phyloP scores from a whole-genome alignment of 2,888 invertebrate species.

The Mycalesis mineus region DNA sequence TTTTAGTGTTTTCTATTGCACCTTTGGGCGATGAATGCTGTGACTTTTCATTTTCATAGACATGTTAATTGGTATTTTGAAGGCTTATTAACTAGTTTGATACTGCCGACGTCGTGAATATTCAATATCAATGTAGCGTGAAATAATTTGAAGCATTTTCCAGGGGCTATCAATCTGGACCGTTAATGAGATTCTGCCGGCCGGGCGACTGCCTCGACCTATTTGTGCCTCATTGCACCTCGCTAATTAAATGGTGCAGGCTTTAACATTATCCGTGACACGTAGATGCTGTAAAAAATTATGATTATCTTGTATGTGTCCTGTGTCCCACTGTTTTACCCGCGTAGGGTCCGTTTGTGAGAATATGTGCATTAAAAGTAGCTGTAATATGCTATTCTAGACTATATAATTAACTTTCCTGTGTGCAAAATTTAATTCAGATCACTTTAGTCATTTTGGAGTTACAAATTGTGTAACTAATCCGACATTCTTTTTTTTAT shows the following conservation, averaged over 20 bases:
- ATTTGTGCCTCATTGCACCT: slow-evolving; percentile 65
- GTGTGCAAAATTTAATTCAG: too few relatives aligned
- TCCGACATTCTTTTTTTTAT: too few relatives aligned
- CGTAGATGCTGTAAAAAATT: not conserved
- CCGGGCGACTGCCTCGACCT: slow-evolving; percentile 58
- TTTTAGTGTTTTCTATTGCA: too few relatives aligned
- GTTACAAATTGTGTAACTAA: too few relatives aligned
- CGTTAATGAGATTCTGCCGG: slow-evolving; percentile 71
- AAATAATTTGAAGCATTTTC: slow-evolving; percentile 71
- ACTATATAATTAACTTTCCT: too few relatives aligned
- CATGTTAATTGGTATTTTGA: slow-evolving; percentile 20
- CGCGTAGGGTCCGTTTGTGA: too few relatives aligned
- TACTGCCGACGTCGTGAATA: slow-evolving; percentile 45
- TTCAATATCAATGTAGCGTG: slow-evolving; percentile 68
- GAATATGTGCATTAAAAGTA: too few relatives aligned
- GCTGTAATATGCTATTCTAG: too few relatives aligned
- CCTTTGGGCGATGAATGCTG: not conserved
- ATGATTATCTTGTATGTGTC: too few relatives aligned
- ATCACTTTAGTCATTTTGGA: too few relatives aligned
- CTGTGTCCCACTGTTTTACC: too few relatives aligned
- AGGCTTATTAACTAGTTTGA: slow-evolving; percentile 30
- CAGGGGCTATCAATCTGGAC: slow-evolving; percentile 66
- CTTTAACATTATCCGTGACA: slow-evolving; percentile 28
- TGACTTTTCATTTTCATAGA: slow-evolving; percentile 14
- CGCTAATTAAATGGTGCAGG: slow-evolving; percentile 56